Evolutionary conservation across 2,888 invertebrate species (phyloP).

Genomic region (Drosophila prostipennis): DNA sequence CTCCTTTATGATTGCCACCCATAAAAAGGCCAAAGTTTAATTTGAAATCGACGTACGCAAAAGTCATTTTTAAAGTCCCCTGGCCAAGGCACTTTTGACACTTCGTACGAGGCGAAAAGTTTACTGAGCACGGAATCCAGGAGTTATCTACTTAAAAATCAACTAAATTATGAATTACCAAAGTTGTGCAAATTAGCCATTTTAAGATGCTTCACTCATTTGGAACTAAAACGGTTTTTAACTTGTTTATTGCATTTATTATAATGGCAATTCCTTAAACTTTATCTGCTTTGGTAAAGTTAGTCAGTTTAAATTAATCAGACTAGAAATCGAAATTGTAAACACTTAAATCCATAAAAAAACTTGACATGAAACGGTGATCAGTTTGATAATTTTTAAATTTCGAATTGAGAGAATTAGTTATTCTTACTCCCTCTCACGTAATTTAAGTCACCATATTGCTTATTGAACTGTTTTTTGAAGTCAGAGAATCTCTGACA

Average conservation of each 20-base stretch:
- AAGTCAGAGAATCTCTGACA: no score
- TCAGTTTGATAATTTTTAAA: no score
- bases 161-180: neutral
- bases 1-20: constrained; percentile 23
- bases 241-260: neutral
- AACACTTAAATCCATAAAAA: no score
- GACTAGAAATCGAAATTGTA: no score
- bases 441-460: no score
- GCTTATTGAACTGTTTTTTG: no score
- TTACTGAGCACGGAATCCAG: neutral
- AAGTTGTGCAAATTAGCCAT: neutral
- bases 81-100: neutral
- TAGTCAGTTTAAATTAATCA: no score
- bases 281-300: no score
- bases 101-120: neutral
- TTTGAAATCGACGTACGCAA: constrained; percentile 25
- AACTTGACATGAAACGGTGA: no score
- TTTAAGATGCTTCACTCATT: no score
- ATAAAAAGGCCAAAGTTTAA: constrained; percentile 32
- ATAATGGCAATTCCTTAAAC: neutral
- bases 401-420: no score
- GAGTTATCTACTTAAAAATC: neutral
- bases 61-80: constrained; percentile 5
- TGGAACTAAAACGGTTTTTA: neutral
- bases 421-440: no score